A percentile compares a stretch with the other conserved stretches of the same genome.
Conservation (phyloP, 2,113 vertebrate species). For the Oryzias melastigma region DNA sequence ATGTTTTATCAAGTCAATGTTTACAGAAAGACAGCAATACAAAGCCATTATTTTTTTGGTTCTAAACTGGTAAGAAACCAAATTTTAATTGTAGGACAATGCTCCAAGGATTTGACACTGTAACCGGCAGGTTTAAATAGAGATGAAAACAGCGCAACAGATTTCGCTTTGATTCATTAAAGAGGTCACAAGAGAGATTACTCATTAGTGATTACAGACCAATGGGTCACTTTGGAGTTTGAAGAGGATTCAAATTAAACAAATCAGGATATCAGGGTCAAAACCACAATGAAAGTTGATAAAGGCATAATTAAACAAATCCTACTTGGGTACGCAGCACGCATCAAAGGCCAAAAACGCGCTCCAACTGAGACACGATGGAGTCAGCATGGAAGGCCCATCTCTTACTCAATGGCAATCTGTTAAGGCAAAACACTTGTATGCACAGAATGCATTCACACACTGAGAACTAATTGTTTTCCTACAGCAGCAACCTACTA, state of each 20-base stretch:
- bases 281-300: conserved; percentile 12
- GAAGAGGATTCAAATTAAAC: not conserved
- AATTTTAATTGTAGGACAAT: too few species aligned
- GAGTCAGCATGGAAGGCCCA: conserved; percentile 16
- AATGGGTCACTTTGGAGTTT: too few species aligned
- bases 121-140: not conserved
- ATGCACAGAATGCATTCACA: conserved; percentile 3
- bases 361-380: conserved; percentile 18
- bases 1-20: too few species aligned
- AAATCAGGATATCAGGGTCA: not conserved
- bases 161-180: conserved; percentile 3
- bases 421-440: conserved; percentile 12
- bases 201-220: not conserved
- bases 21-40: too few species aligned
- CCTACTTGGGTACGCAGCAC: conserved; percentile 10
- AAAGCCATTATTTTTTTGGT: too few species aligned
- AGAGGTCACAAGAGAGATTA: not conserved
- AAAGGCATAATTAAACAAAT: conserved; percentile 22
- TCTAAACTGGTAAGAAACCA: too few species aligned
- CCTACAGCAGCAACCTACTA: conserved; percentile 2
- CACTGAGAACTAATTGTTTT: conserved; percentile 34
- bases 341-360: conserved; percentile 24
- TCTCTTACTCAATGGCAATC: conserved; percentile 9
- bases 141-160: not conserved
- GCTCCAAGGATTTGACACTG: not conserved